Base-by-base conservation (phyloP, 2,888 invertebrate genomes). In the Apodemia zela region DNA sequence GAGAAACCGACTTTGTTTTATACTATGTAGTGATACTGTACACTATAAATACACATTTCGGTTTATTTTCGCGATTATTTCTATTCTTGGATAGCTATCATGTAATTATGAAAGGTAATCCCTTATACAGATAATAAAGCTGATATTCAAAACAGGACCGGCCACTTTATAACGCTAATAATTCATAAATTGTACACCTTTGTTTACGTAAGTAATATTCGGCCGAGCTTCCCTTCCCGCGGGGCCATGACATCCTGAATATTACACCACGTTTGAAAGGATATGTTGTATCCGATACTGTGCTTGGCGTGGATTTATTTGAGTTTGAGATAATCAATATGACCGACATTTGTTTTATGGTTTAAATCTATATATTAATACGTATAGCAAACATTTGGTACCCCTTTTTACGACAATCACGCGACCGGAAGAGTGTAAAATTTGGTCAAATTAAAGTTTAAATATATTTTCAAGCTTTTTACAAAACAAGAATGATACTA, bases 131-230 rank as follows among this genome's bases (percentile, higher is more conserved):
- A 21, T n/a, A 18, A 21, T 21, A 21, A 6, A 51, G 51, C 18
- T 51, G 51, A 51, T 51, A 51, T 51, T 51, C 21, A 51, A 51
- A 51, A 51, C 51, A 18, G 10, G 18, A 13, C n/a, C 7, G 38
- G 47, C 45, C 60, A 60, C 45, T 65, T 65, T 65, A 62, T 60
- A 62, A 54, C 45, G 42, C 51, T 65, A 66, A 68, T 68, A 67
- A 66, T 61, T 63, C 62, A 68, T 68, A 68, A 68, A 38, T 38
- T 38, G 38, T 38, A 38, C 38, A 65, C 66, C 66, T 66, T 68
- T 68, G 68, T 68, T 66, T 66, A 63, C 65, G 65, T 66, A 66
- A 66, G 68, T 68, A 65, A 68, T 68, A 63, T 67, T 65, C 62
- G 65, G 59, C 38, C 25, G 35, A 8, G 35, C 49, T 21, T 47